phyloP scores from a whole-genome alignment of 2,113 vertebrate genomes.

The Sardina pilchardus region DNA sequence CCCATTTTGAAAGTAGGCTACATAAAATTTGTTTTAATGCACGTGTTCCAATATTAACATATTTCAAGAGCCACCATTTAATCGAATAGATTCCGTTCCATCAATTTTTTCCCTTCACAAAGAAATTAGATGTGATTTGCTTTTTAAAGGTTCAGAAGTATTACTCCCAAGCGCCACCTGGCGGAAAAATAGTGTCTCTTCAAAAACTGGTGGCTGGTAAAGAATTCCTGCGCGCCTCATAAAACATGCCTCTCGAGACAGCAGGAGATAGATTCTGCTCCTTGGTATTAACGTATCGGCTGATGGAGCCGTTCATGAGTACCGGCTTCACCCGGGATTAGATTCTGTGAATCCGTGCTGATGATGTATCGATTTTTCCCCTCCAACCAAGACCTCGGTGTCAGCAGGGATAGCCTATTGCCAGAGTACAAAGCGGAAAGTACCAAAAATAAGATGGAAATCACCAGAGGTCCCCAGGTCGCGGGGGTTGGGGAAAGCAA shows the following conservation, averaged over 20 bases:
- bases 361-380: slow-evolving; percentile 52
- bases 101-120: not conserved
- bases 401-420: not conserved
- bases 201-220: not conserved
- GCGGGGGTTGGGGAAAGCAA: not conserved
- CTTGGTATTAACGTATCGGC: slow-evolving; percentile 30
- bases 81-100: not conserved
- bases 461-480: not conserved
- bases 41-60: not conserved
- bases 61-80: not conserved
- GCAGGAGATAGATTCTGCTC: slow-evolving; percentile 40
- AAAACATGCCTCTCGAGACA: slow-evolving; percentile 35
- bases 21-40: not conserved
- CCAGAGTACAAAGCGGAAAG: not conserved
- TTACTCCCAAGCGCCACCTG: slow-evolving; percentile 56
- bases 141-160: not conserved
- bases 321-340: slow-evolving; percentile 44
- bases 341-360: slow-evolving; percentile 43
- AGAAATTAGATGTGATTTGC: not conserved
- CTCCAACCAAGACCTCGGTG: not conserved
- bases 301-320: slow-evolving; percentile 44
- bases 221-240: slow-evolving; percentile 29
- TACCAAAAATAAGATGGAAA: slow-evolving; percentile 11
- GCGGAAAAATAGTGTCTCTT: slow-evolving; percentile 20
- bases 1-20: not conserved